A percentile compares a stretch with the other conserved stretches of the same genome.
Conservation (phyloP, 2,888 invertebrate genomes). For the Pogonocherus hispidulus region DNA sequence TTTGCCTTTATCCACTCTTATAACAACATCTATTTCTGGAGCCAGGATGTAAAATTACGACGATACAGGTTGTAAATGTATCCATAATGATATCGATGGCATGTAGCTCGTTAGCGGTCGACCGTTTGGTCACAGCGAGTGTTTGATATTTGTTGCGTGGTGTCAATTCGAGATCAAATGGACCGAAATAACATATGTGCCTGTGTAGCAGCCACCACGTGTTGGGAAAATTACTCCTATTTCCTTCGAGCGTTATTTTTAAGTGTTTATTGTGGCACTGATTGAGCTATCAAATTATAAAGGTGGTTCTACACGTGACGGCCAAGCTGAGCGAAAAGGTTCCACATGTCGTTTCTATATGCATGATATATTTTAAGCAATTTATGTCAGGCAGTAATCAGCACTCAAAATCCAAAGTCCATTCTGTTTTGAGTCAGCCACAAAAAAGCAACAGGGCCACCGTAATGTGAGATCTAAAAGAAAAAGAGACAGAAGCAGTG, state of each 20-base stretch:
- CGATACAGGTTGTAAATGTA: slow-evolving; percentile 51
- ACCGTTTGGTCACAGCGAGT: slow-evolving; percentile 50
- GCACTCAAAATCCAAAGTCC: too few relatives aligned
- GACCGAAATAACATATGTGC: slow-evolving; percentile 54
- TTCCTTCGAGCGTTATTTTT: slow-evolving; percentile 58
- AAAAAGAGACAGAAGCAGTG: too few relatives aligned
- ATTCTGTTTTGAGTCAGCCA: too few relatives aligned
- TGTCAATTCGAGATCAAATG: slow-evolving; percentile 59
- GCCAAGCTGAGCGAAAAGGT: too few relatives aligned
- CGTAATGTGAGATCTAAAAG: too few relatives aligned
- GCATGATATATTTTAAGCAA: too few relatives aligned
- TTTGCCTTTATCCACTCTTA: too few relatives aligned
- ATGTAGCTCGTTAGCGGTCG: slow-evolving; percentile 52
- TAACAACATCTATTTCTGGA: too few relatives aligned
- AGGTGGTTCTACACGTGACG: too few relatives aligned
- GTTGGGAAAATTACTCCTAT: slow-evolving; percentile 59
- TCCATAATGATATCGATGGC: slow-evolving; percentile 51
- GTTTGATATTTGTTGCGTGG: slow-evolving; percentile 54
- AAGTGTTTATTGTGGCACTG: slow-evolving; percentile 43
- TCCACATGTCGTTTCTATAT: too few relatives aligned
- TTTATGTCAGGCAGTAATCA: too few relatives aligned
- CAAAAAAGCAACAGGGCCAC: too few relatives aligned
- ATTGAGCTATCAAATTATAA: slow-evolving; percentile 42
- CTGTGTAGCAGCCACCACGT: slow-evolving; percentile 56
- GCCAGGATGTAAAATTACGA: slow-evolving; percentile 47